phyloP scores from a whole-genome alignment of 2,797 vertebrate genomes.

The Okamejei kenojei region DNA sequence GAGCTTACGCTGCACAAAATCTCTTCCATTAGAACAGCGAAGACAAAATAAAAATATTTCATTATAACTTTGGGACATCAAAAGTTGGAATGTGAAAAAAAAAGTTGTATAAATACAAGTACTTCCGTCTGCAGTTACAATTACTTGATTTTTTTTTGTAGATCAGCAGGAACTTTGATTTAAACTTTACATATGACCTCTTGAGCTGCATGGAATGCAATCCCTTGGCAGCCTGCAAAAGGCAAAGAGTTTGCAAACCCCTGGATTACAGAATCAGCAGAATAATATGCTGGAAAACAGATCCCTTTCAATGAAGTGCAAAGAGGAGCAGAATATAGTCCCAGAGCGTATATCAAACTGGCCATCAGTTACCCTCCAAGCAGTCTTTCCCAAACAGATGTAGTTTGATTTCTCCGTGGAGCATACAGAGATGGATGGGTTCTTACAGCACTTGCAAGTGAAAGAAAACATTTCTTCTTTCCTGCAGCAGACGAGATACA shows the following conservation, averaged over 20 bases:
- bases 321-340: slow-evolving; percentile 25
- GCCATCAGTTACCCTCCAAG: slow-evolving; percentile 70
- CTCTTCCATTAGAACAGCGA: too few relatives aligned
- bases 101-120: too few relatives aligned
- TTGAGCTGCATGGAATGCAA: background rate
- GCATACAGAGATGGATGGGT: slow-evolving; percentile 71
- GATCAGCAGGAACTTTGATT: slow-evolving; percentile 2
- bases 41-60: too few relatives aligned
- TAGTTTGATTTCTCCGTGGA: slow-evolving; percentile 62
- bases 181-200: background rate
- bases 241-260: background rate
- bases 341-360: slow-evolving; percentile 62
- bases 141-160: background rate
- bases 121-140: background rate
- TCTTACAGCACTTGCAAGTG: slow-evolving; percentile 70
- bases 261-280: slow-evolving; percentile 10
- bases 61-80: too few relatives aligned
- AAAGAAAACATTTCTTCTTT: slow-evolving; percentile 74
- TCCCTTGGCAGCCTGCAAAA: background rate
- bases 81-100: too few relatives aligned
- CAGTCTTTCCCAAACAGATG: slow-evolving; percentile 68
- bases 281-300: background rate
- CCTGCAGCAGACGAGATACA: slow-evolving; percentile 84
- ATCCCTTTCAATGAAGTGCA: slow-evolving; percentile 11
- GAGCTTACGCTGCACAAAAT: too few relatives aligned